Evolutionary conservation across 2,797 vertebrate species (phyloP), one percentile per base, ranked within the genome.

Genomic region (Microchirus variegatus): DNA sequence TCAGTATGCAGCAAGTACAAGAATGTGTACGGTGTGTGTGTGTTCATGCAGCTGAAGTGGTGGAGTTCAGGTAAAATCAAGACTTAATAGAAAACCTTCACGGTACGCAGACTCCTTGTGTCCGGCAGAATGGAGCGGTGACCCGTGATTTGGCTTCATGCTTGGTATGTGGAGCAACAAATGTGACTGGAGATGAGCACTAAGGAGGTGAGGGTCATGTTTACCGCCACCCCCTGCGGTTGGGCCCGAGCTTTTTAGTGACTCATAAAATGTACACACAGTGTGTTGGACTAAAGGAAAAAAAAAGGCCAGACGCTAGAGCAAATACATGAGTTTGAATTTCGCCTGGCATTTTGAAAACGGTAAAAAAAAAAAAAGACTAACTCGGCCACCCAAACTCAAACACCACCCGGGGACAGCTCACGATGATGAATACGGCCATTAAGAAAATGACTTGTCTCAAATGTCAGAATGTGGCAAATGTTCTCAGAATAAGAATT

Each of bases 391-490:
- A 41, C 13, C 41, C 41, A 13, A 42, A 42, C 12, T 12, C 15
- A 13, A 14, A 15, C 41, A 7, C 31, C 65, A 3, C 50, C 26
- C 0, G 0, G 80, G 76, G 78, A 84, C 73, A 53, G 63, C 70
- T 63, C 73, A 16, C 75, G 52, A 69, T 89, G 82, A 89, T 87
- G 86, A 86, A 88, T 80, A 78, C 73, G 47, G 67, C 86, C 79
- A 90, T 89, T 89, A 85, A 69, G 85, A 78, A 88, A 90, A 90
- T 80, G 83, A 89, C 84, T 86, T 75, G 86, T 89, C 86, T 88
- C 60, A 86, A 89, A 90, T 86, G 87, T 87, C 85, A 89, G 75
- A 63, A 56, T 67, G 57, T 22, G 72, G 79, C 75, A 76, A 80
- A 63, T 84, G 80, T 85, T 88, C 79, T 85, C 37, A 44, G 77